Conservation (phyloP, 2,797 vertebrate species). For the Argya squamiceps region DNA sequence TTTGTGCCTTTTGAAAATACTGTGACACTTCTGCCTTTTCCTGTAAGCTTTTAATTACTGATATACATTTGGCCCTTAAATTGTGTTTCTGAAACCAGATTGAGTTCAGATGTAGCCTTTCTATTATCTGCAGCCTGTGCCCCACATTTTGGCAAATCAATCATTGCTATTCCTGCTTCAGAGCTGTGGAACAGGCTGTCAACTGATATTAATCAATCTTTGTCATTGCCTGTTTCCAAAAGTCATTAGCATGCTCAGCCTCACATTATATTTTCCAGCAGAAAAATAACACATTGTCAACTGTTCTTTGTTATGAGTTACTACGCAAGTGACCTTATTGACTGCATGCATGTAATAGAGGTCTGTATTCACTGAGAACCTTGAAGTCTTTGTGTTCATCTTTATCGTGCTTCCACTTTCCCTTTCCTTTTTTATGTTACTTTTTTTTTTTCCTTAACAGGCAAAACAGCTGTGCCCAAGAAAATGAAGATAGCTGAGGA, state of each 20-base stretch:
- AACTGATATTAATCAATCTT: constrained; percentile 73
- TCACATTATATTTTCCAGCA: constrained; percentile 58
- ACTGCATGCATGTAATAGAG: not conserved
- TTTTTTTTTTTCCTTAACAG: not conserved
- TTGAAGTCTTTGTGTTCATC: not conserved
- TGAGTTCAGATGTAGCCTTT: constrained; percentile 41
- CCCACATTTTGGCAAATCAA: constrained; percentile 68
- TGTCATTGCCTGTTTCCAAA: constrained; percentile 53
- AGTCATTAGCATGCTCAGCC: constrained; percentile 66
- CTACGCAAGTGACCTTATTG: constrained; percentile 44
- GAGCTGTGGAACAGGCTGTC: constrained; percentile 63
- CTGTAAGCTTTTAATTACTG: constrained; percentile 10
- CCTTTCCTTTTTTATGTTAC: not conserved
- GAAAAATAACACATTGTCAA: constrained; percentile 65
- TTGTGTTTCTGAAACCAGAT: not conserved
- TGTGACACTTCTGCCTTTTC: not conserved
- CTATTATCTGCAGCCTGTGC: constrained; percentile 32
- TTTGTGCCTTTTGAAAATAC: not conserved
- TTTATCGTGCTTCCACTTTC: not conserved
- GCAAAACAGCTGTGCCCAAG: constrained; percentile 13
- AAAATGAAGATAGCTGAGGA: constrained; percentile 25
- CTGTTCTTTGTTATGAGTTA: constrained; percentile 38
- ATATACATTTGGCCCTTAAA: constrained; percentile 1
- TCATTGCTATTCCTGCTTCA: constrained; percentile 51
- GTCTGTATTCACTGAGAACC: not conserved